A percentile compares a stretch with the other conserved stretches of the same genome.
phyloP scores from a whole-genome alignment of 2,113 vertebrate species.

The Rallus limicola region DNA sequence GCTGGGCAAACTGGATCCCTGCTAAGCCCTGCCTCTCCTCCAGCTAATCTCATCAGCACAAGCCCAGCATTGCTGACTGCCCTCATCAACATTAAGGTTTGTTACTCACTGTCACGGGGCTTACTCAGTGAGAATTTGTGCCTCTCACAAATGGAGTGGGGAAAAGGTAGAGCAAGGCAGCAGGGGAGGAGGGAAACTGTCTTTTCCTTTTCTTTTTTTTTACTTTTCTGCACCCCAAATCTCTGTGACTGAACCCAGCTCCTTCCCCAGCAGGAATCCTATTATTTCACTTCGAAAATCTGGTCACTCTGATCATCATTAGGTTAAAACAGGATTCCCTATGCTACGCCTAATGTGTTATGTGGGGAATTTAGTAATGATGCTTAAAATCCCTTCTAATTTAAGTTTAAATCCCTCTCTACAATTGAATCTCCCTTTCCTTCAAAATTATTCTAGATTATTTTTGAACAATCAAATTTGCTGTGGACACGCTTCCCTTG shows the following conservation, averaged over 20 bases:
- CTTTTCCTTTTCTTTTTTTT: neutral
- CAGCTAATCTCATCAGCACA: neutral
- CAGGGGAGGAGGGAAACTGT: neutral
- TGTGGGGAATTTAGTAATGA: constrained; percentile 26
- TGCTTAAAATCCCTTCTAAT: constrained; percentile 35
- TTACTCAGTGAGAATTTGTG: neutral
- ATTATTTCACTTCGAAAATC: constrained; percentile 47
- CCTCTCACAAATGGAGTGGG: neutral
- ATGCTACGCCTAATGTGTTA: constrained; percentile 12
- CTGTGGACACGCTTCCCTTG: neutral
- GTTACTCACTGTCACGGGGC: neutral
- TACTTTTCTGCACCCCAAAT: neutral
- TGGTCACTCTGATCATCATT: constrained; percentile 27
- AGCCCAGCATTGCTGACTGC: neutral
- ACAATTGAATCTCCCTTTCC: constrained; percentile 17
- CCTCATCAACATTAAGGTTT: neutral
- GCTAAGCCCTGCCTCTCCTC: neutral
- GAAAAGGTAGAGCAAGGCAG: neutral
- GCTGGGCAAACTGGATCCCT: neutral
- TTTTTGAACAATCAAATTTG: constrained; percentile 49
- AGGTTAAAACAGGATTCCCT: constrained; percentile 53
- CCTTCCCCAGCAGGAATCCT: neutral
- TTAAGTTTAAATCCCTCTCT: constrained; percentile 44
- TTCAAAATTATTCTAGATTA: constrained; percentile 36
- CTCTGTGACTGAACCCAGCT: neutral